Evolutionary conservation across 2,113 vertebrate genomes (phyloP).

Genomic region (Danionella cerebrum): DNA sequence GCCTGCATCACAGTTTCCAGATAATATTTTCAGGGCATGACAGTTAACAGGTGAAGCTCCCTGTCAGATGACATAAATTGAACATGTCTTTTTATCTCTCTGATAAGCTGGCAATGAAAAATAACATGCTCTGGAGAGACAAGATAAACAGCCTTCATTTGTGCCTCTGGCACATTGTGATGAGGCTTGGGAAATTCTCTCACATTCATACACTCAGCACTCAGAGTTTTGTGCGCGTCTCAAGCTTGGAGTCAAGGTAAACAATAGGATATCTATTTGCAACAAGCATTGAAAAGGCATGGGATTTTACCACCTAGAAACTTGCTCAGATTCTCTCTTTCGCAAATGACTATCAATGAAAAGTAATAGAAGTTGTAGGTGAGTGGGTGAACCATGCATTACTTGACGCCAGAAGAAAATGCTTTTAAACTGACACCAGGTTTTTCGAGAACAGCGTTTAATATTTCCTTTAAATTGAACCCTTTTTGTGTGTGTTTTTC

Average conservation of each 20-base stretch:
- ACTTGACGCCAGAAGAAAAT: too few species aligned
- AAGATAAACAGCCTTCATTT: constrained; percentile 46
- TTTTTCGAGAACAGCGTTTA: not conserved
- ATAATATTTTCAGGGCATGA: constrained; percentile 36
- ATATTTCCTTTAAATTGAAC: not conserved
- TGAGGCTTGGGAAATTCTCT: not conserved
- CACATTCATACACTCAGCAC: not conserved
- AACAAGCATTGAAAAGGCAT: too few species aligned
- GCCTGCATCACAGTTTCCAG: constrained; percentile 8
- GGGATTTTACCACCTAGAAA: too few species aligned
- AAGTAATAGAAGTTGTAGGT: too few species aligned
- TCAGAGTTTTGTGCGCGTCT: too few species aligned
- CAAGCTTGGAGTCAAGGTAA: too few species aligned
- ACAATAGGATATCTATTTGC: too few species aligned
- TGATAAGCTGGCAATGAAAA: constrained; percentile 44
- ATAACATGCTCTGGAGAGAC: constrained; percentile 40
- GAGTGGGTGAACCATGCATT: too few species aligned
- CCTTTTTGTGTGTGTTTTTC: not conserved
- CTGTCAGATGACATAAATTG: constrained; percentile 47
- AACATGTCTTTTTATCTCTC: constrained; percentile 48
- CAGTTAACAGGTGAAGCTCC: constrained; percentile 33
- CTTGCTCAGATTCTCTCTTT: too few species aligned
- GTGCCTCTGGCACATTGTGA: constrained; percentile 22
- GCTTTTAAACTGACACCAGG: too few species aligned
- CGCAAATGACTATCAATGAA: too few species aligned